Base-by-base conservation (phyloP, 2,797 vertebrate genomes). In the Catamblyrhynchus diadema region DNA sequence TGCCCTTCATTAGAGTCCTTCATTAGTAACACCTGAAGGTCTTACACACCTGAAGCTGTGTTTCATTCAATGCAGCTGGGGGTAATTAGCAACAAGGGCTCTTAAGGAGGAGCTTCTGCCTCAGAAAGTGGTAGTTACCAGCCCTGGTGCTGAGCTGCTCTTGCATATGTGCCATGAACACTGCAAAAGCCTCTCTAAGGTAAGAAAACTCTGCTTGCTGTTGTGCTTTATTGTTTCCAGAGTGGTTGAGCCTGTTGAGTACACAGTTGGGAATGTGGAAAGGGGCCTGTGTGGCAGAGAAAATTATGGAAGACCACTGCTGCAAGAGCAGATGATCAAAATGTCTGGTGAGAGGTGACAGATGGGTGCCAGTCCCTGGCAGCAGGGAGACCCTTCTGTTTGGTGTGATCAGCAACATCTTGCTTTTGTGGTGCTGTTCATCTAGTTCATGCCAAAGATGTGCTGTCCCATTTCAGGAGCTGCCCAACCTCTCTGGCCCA, bases 91-190 rank as follows among this genome's bases (percentile, higher is more conserved):
- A 28, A 7, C 3, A 62, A n/a, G 2, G 12, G 3, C 32, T 61
- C 13, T 30, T 45, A 20, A 37, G 37, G 61, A 45, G 75, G 37
- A 51, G 42, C 17, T 69, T 54, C 19, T 35, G 1, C 3, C 1
- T 3, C 1, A 3, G 14, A 7, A 8, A 5, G 14, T 1, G 3
- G 2, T 14, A 18, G 2, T 2, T 64, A 9, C 8, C 3, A 19
- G 32, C 0, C 0, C 3, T 24, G 33, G 8, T 37, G 16, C 0
- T 60, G 47, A 42, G 59, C 3, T 59, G 20, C 0, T 33, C 3
- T 25, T 6, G 4, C 0, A 0, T 3, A 0, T 9, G n/a, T 33
- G 20, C 12, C 2, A 0, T 0, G 2, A 35, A 12, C 1, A 0
- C 6, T 4, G 5, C 7, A 45, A 13, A 67, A 27, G 2, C 6